Conservation (phyloP, 2,888 invertebrate species). For the Heliconius cydno region DNA sequence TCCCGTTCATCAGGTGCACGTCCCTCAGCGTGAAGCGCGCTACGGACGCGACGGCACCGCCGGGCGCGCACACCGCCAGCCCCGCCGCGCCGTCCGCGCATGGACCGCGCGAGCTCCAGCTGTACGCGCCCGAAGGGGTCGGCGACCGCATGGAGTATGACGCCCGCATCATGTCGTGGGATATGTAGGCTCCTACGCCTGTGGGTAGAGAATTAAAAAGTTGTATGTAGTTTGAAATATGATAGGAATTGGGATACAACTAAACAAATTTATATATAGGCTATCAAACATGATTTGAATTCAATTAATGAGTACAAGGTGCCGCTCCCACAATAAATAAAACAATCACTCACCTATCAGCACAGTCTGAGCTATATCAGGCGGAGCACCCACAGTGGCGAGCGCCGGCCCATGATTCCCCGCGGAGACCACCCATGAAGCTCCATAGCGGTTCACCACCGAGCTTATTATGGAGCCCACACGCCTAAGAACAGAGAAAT, state of each 20-base stretch:
- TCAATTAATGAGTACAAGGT: no score
- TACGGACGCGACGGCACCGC: slow-evolving; percentile 96
- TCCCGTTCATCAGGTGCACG: slow-evolving; percentile 97
- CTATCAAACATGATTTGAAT: no score
- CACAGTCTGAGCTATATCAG: slow-evolving; percentile 91
- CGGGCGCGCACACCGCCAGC: slow-evolving; percentile 95
- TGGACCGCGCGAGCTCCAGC: slow-evolving; percentile 95
- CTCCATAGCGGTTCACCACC: slow-evolving; percentile 95
- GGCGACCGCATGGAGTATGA: slow-evolving; percentile 93
- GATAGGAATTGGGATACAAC: no score
- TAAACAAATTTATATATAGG: no score
- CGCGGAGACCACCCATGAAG: slow-evolving; percentile 96
- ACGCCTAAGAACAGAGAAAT: slow-evolving; percentile 82
- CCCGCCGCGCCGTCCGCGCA: slow-evolving; percentile 95
- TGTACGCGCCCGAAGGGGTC: slow-evolving; percentile 93
- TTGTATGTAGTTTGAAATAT: no score
- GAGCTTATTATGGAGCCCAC: slow-evolving; percentile 93
- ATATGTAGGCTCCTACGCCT: slow-evolving; percentile 98
- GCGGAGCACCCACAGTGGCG: slow-evolving; percentile 95
- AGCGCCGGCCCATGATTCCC: slow-evolving; percentile 98
- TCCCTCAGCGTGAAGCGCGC: slow-evolving; percentile 92
- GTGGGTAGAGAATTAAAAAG: slow-evolving; percentile 26
- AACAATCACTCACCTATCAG: slow-evolving; percentile 86
- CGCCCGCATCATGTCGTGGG: slow-evolving; percentile 98
- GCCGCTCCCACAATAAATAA: background rate